These are phyloP conservation scores for Pseudomugil tenellus DNA, from an alignment of 2,797 vertebrate genomes.

Conservation along the genomic window DNA sequence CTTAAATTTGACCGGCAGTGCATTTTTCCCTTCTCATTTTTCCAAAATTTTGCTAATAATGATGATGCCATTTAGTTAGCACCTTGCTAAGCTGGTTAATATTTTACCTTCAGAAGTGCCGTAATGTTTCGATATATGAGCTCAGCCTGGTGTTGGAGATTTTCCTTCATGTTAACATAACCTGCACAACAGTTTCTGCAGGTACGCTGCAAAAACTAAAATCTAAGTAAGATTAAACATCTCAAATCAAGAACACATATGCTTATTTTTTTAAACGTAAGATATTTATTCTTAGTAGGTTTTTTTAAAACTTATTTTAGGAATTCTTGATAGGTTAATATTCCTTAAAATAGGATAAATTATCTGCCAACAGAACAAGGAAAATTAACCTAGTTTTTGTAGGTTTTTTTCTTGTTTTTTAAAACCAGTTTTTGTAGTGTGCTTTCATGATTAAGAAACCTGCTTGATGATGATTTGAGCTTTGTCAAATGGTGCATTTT, in stretches of 20 bases:
- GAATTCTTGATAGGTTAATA: too few relatives aligned
- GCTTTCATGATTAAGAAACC: not conserved
- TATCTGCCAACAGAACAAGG: too few relatives aligned
- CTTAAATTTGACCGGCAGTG: not conserved
- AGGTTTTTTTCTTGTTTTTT: too few relatives aligned
- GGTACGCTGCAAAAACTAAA: too few relatives aligned
- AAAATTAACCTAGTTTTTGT: too few relatives aligned
- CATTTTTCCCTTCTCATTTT: not conserved
- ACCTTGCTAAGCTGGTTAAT: not conserved
- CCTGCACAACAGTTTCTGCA: not conserved
- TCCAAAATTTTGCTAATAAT: not conserved
- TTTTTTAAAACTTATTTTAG: too few relatives aligned
- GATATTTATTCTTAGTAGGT: too few relatives aligned
- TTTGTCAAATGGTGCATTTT: not conserved
- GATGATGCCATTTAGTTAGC: not conserved
- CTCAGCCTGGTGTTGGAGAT: not conserved
- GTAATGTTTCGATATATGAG: not conserved
- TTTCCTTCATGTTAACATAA: not conserved
- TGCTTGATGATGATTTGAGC: not conserved
- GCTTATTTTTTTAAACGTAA: too few relatives aligned
- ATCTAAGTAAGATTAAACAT: too few relatives aligned
- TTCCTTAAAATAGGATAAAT: too few relatives aligned
- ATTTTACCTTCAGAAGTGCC: not conserved
- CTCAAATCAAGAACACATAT: too few relatives aligned
- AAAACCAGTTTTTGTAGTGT: too few relatives aligned